These are phyloP conservation scores for Psix sp. DNA, from an alignment of 1,140 invertebrate species.

Conservation along the genomic window DNA sequence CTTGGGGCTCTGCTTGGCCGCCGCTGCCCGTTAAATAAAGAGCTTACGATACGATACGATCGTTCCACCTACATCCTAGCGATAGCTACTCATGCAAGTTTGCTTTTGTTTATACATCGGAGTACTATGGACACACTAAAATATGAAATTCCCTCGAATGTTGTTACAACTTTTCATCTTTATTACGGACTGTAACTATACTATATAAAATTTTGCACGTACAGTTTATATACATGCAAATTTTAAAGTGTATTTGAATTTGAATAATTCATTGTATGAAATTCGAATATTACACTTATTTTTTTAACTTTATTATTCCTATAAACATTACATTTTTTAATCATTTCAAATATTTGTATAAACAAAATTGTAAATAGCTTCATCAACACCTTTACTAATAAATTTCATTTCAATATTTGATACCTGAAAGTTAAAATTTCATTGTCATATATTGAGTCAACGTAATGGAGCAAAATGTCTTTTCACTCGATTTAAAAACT, in stretches of 20 bases:
- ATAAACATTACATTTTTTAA: no score
- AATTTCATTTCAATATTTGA: constrained; percentile 8
- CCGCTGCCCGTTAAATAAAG: constrained; percentile 58
- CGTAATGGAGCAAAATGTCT: not conserved
- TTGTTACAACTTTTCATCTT: constrained; percentile 52
- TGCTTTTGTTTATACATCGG: constrained; percentile 50
- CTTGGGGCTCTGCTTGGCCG: constrained; percentile 45
- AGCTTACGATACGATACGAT: constrained; percentile 58
- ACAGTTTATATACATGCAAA: constrained; percentile 47
- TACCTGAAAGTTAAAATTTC: not conserved
- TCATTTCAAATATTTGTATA: no score
- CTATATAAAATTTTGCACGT: constrained; percentile 19
- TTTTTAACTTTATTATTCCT: not conserved
- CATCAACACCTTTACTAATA: no score
- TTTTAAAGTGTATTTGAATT: constrained; percentile 42
- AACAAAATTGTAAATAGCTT: no score
- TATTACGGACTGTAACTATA: constrained; percentile 33
- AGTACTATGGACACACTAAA: constrained; percentile 30
- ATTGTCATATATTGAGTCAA: constrained; percentile 4
- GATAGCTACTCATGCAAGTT: constrained; percentile 55
- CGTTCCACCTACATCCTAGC: constrained; percentile 33
- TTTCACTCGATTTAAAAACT: constrained; percentile 4
- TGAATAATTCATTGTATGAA: constrained; percentile 27
- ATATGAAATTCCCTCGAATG: constrained; percentile 53
- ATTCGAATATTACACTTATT: constrained; percentile 41